Percentiles rank a stretch among this genome's conserved stretches.
These are phyloP conservation scores for Aplochiton taeniatus DNA, from an alignment of 2,797 vertebrate genomes.

Conservation along the genomic window DNA sequence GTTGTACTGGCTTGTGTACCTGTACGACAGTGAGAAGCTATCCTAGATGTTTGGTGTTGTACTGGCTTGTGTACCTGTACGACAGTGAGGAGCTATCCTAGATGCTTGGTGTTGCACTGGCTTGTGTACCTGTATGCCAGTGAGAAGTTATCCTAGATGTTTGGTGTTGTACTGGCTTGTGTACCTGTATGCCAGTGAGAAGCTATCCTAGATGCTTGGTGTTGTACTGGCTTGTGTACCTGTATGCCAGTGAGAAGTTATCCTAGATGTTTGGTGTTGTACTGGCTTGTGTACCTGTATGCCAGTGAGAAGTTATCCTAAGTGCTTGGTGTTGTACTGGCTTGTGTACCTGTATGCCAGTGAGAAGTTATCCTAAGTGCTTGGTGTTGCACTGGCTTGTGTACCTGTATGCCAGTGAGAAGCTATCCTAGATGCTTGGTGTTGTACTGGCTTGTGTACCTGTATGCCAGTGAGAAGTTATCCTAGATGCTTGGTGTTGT, in stretches of 20 bases:
- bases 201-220: not conserved
- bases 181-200: conserved; percentile 41
- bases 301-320: not conserved
- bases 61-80: conserved; percentile 39
- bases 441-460: conserved; percentile 41
- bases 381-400: conserved; percentile 1
- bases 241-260: conserved; percentile 1
- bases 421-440: not conserved
- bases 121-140: conserved; percentile 41
- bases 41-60: not conserved
- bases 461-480: conserved; percentile 1
- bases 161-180: conserved; percentile 1
- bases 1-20: conserved; percentile 41
- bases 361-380: too few species aligned
- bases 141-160: too few species aligned
- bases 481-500: not conserved
- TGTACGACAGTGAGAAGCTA: conserved; percentile 1
- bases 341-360: conserved; percentile 41
- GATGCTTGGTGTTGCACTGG: not conserved
- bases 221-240: conserved; percentile 41
- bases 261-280: not conserved
- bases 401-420: conserved; percentile 41
- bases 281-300: conserved; percentile 39
- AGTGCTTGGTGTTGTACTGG: not conserved
- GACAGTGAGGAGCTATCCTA: not conserved